Conservation (phyloP, 2,797 vertebrate species). For the Rhinoraja longicauda region DNA sequence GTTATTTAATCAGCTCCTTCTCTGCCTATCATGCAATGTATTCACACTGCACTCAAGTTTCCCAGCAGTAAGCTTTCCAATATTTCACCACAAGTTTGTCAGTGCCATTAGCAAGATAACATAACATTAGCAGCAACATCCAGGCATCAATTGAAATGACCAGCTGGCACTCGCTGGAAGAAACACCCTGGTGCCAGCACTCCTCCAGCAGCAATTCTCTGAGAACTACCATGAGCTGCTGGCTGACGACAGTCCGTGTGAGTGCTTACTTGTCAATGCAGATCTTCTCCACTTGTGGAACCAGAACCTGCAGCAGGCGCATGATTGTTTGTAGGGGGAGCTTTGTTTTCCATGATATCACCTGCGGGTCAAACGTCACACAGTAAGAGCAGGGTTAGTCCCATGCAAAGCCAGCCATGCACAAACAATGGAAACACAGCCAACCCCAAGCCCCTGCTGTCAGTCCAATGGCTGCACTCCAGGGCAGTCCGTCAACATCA, state of each 20-base stretch:
- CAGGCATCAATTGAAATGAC: no score
- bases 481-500: no score
- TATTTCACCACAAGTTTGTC: no score
- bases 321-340: slow-evolving; percentile 96
- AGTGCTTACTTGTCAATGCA: slow-evolving; percentile 90
- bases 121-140: no score
- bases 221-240: neutral
- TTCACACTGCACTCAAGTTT: no score
- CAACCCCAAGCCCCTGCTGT: neutral
- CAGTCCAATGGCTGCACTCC: neutral
- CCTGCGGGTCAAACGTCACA: slow-evolving; percentile 53
- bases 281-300: slow-evolving; percentile 98
- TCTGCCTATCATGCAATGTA: no score
- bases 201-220: neutral
- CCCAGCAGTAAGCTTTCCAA: no score
- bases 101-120: no score
- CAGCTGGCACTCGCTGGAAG: neutral
- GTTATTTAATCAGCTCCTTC: no score
- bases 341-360: slow-evolving; percentile 91
- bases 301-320: slow-evolving; percentile 89
- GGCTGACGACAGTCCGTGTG: neutral
- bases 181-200: neutral
- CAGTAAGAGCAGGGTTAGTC: slow-evolving; percentile 22
- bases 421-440: slow-evolving; percentile 10
- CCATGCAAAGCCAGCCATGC: neutral